Percentiles rank a stretch among this genome's conserved stretches.
phyloP scores from a whole-genome alignment of 1,140 invertebrate genomes.

The Platyscapa corneri region DNA sequence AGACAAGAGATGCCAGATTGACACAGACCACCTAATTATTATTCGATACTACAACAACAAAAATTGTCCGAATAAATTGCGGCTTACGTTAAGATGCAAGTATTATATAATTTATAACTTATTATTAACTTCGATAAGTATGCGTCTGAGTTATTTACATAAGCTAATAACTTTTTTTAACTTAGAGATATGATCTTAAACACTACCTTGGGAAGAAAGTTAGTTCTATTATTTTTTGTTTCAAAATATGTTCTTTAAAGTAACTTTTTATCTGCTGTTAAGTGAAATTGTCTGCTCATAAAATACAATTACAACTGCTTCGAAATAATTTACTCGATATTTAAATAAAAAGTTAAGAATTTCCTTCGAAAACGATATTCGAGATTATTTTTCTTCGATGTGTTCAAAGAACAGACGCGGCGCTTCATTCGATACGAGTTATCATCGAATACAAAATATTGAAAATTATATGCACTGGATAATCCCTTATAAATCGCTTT shows the following conservation, averaged over 20 bases:
- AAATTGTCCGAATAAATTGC: not conserved
- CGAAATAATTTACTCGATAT: no score
- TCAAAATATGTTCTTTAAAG: no score
- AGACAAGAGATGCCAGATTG: not conserved
- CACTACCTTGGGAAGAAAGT: not conserved
- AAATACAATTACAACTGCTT: not conserved
- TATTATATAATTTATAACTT: not conserved
- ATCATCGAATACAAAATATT: no score
- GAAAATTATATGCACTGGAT: no score
- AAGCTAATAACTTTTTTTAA: not conserved
- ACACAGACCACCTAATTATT: not conserved
- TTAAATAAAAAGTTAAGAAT: no score
- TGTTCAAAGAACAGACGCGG: no score
- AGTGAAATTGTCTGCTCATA: not conserved
- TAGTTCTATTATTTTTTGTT: not conserved
- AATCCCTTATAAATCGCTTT: no score
- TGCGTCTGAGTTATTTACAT: not conserved
- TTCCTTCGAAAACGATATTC: no score
- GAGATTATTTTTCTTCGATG: no score
- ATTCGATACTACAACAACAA: not conserved
- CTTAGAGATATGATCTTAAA: not conserved
- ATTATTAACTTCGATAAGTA: not conserved
- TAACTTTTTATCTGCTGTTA: no score
- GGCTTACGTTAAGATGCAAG: not conserved
- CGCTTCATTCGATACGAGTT: no score